A percentile compares a stretch with the other conserved stretches of the same genome.
Conservation (phyloP, 2,113 vertebrate genomes). For the Callionymus lyra region DNA sequence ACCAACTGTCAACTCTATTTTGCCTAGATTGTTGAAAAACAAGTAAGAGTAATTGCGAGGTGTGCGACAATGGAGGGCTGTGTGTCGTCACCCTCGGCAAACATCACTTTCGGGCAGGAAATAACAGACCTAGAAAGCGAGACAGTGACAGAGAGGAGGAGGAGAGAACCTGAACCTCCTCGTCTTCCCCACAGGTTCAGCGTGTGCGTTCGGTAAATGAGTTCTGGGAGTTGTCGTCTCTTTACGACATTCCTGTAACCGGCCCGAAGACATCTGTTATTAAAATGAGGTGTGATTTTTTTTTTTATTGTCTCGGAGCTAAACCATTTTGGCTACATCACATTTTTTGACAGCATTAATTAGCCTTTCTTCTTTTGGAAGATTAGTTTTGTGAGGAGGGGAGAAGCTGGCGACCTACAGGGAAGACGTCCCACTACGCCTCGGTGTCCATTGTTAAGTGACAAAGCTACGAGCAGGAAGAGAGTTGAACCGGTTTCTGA, state of each 20-base stretch:
- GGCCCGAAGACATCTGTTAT: slow-evolving; percentile 61
- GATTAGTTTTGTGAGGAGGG: slow-evolving; percentile 31
- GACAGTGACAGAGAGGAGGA: slow-evolving; percentile 5
- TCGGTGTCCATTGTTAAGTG: slow-evolving; percentile 29
- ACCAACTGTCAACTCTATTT: no score
- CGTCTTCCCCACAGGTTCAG: slow-evolving; percentile 22
- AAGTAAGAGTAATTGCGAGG: no score
- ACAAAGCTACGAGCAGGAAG: slow-evolving; percentile 43
- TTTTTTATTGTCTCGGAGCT: slow-evolving; percentile 9
- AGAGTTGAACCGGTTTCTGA: slow-evolving; percentile 48
- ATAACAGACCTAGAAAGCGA: slow-evolving; percentile 3
- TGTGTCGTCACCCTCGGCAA: slow-evolving; percentile 50
- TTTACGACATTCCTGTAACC: slow-evolving; percentile 58
- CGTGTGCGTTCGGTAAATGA: slow-evolving; percentile 39
- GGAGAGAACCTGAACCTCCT: slow-evolving; percentile 22
- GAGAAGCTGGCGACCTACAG: slow-evolving; percentile 18
- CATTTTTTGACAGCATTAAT: slow-evolving; percentile 19
- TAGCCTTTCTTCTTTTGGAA: background rate
- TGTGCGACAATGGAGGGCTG: slow-evolving; percentile 12
- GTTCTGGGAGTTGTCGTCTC: slow-evolving; percentile 60
- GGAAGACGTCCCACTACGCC: slow-evolving; percentile 30
- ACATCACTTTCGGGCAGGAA: slow-evolving; percentile 34
- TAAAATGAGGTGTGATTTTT: no score
- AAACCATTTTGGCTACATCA: slow-evolving; percentile 20
- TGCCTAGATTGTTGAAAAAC: no score